A percentile compares a stretch with the other conserved stretches of the same genome.
These are phyloP conservation scores for Tortricodes alternella DNA, from an alignment of 2,888 invertebrate species.

Conservation along the genomic window DNA sequence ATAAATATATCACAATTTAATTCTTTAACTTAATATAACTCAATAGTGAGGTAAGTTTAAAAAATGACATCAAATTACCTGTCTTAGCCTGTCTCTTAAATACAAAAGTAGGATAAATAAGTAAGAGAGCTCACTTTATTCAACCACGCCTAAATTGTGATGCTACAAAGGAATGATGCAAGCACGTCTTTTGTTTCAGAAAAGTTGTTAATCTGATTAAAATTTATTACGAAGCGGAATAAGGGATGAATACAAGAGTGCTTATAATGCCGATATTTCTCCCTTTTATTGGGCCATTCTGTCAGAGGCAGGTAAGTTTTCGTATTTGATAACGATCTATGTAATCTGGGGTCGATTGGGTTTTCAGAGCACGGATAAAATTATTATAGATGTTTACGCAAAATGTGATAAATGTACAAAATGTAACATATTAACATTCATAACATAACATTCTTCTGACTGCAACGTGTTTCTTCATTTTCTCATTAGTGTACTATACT, in stretches of 20 bases:
- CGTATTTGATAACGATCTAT: constrained; percentile 12
- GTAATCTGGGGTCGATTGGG: constrained; percentile 1
- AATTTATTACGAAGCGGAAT: constrained; percentile 44
- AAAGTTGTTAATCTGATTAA: constrained; percentile 50
- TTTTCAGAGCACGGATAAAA: constrained; percentile 2
- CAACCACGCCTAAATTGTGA: constrained; percentile 28
- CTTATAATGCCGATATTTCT: constrained; percentile 39
- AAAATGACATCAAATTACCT: background rate
- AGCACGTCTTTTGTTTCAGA: constrained; percentile 40
- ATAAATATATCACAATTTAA: no score
- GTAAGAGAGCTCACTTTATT: constrained; percentile 1
- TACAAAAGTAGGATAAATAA: background rate
- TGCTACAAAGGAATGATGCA: constrained; percentile 38
- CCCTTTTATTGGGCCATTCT: constrained; percentile 26
- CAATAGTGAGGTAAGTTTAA: no score
- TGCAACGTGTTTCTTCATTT: no score
- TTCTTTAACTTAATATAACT: no score
- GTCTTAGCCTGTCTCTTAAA: background rate
- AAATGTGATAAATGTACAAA: background rate
- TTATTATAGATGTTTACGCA: background rate
- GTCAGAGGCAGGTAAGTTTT: constrained; percentile 21
- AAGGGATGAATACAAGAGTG: constrained; percentile 39
- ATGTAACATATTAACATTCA: no score
- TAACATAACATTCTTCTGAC: no score
- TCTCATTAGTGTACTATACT: no score